These are phyloP conservation scores for Hemibagrus wyckioides DNA, from an alignment of 2,113 vertebrate species.

Conservation along the genomic window DNA sequence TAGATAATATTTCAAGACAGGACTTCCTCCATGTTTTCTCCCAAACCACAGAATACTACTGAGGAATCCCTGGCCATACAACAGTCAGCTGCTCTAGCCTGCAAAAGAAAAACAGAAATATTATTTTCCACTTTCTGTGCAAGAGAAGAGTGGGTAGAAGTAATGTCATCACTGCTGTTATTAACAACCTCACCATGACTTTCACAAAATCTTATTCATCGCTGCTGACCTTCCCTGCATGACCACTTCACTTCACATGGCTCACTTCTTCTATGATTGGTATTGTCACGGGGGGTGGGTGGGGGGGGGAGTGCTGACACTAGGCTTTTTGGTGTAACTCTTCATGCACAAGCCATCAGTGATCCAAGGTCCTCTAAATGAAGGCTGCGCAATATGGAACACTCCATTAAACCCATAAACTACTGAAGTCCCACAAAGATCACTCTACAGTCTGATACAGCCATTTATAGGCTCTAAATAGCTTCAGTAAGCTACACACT, in stretches of 20 bases:
- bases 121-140: conserved; percentile 39
- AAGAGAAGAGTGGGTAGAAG: background rate
- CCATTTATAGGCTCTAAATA: background rate
- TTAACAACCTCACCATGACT: background rate
- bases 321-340: background rate
- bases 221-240: background rate
- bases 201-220: background rate
- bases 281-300: background rate
- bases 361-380: background rate
- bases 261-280: background rate
- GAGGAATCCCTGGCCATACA: conserved; percentile 53
- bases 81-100: conserved; percentile 52
- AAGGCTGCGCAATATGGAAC: conserved; percentile 17
- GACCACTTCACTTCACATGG: background rate
- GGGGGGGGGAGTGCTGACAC: background rate
- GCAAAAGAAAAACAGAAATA: conserved; percentile 54
- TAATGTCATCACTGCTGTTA: background rate
- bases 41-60: conserved; percentile 46
- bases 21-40: conserved; percentile 10
- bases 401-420: conserved; percentile 8
- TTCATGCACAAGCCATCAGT: conserved; percentile 5
- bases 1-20: background rate
- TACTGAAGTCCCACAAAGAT: background rate
- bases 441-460: background rate
- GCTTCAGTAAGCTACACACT: background rate